Base-by-base conservation (phyloP, 2,888 invertebrate genomes). In the Polietes domitor region DNA sequence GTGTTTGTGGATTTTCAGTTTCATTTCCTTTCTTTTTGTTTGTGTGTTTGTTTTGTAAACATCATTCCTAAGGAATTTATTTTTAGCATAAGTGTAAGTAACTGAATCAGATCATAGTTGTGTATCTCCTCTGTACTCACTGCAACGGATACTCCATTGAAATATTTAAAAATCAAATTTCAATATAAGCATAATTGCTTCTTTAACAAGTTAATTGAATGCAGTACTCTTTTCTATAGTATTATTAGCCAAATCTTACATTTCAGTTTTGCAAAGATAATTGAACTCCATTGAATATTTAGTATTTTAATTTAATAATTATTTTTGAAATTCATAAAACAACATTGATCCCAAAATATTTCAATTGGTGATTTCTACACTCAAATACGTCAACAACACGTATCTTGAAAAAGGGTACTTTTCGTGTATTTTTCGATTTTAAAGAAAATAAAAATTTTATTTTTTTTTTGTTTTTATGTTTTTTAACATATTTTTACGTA, bases 21-120 rank as follows among this genome's bases (percentile, higher is more conserved):
- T n/a, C n/a, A 58, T 26, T 68, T 75, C 55, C 72, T 58, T 80
- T 53, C 43, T 68, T n/a, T 12, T 55, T n/a, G 55, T 63, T 73
- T 58, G 50, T 77, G 58, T 75, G 74, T 83, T 83, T 82, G 65
- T 80, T 74, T 61, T 61, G 55, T 78, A 53, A 70, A 74, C 15
- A 37, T 55, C 17, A 75, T 75, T 58, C 72, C 55, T 53, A 80
- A 76, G 74, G 19, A 77, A 75, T 77, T 63, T 80, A 77, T 77
- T 82, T 83, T 76, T 82, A 82, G 77, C 50, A 19, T 15, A 47
- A 75, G 61, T 80, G 83, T 85, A 79, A 86, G 85, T 83, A 84
- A 77, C 21, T 71, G 26, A 55, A 47, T 50, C 55, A 15, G 0
- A 41, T 47, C 17, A 4, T 32, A 37, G 53, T 32, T 72, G 17